Evolutionary conservation across 64 coral and sea anemone species (phyloP), one percentile per base, ranked within the genome.

Genomic region (Dendronephthya gigantea): DNA sequence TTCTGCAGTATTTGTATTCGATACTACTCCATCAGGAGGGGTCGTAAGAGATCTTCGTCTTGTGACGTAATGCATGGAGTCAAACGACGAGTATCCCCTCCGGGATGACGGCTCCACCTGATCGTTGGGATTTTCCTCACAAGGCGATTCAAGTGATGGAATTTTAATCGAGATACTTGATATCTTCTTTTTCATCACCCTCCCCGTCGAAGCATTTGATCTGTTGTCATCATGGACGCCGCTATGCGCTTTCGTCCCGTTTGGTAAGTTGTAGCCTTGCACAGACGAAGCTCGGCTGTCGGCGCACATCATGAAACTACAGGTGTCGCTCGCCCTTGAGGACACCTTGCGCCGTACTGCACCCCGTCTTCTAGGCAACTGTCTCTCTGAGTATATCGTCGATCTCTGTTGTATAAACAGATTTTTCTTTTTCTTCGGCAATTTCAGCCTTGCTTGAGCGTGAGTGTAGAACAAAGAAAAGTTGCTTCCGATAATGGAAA

Each of bases 401-500:
- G 72, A 79, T 34, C 30, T 36, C 29, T 79, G 72, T 39, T 34
- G 72, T 35, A 79, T 36, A 39, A 79, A 79, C 9, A 79, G 15
- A 17, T 19, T 79, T 3, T 79, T 79, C 43, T 98, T 92, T 28
- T 98, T 98, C 35, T 90, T 84, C 1, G 95, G 95, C 15, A 98
- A 92, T 32, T 93, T 98, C 6, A 98, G 90, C 43, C 92, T 93
- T 0, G 95, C 95, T 69, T 98, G 95, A 8, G 95, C 95, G 88
- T 98, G 95, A 32, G 95, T 89, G 29, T 98, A 98, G 65, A 90
- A 98, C 36, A 98, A 88, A 82, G 62, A 93, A 39, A 98, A 98
- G 51, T 98, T 98, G 40, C 92, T 93, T 40, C 95, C 95, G 32
- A 98, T 98, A 22, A 98, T 89, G 23, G 95, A 98, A 25, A 98